A percentile compares a stretch with the other conserved stretches of the same genome.
Conservation (phyloP, 1,140 invertebrate species). For the Frieseomelitta varia region DNA sequence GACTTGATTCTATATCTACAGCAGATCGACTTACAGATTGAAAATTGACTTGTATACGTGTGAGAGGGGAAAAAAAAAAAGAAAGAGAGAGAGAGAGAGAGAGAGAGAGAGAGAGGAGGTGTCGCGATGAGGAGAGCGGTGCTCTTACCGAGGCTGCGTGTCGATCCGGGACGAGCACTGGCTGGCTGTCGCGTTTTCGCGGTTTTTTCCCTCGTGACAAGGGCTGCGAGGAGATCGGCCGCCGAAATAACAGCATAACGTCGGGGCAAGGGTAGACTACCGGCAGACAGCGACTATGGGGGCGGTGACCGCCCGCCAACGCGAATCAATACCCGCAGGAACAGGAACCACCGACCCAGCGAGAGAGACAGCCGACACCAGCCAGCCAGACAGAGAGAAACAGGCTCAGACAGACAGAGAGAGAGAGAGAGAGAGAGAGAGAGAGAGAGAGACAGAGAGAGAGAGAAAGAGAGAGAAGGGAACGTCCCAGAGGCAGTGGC, state of each 20-base stretch:
- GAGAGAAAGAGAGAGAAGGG: conserved; percentile 30
- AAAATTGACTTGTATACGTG: neutral
- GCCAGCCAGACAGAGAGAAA: neutral
- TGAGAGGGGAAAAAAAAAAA: too few species aligned
- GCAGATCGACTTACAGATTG: neutral
- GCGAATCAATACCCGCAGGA: conserved; percentile 83
- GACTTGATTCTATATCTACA: too few species aligned
- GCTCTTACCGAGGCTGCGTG: conserved; percentile 27
- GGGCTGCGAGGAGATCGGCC: conserved; percentile 67
- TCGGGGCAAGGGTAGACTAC: conserved; percentile 77
- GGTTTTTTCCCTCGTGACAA: conserved; percentile 41
- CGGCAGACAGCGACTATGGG: conserved; percentile 79
- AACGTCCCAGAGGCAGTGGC: conserved; percentile 25
- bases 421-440: conserved; percentile 1
- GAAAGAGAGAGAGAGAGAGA: neutral
- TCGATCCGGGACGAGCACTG: conserved; percentile 7
- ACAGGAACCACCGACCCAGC: conserved; percentile 79
- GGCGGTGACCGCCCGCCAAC: conserved; percentile 82
- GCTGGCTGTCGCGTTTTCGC: conserved; percentile 15
- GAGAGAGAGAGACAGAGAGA: conserved; percentile 30
- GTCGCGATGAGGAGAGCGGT: neutral
- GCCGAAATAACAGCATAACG: conserved; percentile 76
- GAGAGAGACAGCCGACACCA: conserved; percentile 46
- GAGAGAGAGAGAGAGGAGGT: neutral
- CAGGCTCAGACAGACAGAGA: conserved; percentile 28